Conservation (phyloP, 2,797 vertebrate species). For the Chaetophractus vellerosus region DNA sequence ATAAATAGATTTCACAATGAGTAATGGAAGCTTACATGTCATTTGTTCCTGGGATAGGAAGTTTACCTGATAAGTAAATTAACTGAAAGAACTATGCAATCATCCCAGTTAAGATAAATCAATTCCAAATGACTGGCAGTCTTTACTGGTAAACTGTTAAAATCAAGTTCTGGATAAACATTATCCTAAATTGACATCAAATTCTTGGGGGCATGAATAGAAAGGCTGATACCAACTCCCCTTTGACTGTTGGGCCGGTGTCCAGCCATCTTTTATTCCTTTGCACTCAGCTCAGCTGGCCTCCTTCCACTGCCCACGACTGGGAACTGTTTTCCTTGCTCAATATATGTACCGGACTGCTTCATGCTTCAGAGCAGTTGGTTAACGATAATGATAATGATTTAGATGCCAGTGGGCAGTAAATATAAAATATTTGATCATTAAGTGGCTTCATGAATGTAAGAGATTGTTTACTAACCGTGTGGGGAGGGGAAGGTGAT, state of each 20-base stretch:
- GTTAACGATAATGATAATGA: constrained; percentile 80
- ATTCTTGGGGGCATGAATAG: not conserved
- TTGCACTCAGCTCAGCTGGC: constrained; percentile 15
- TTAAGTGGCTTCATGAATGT: constrained; percentile 67
- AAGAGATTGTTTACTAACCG: constrained; percentile 57
- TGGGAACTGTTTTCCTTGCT: constrained; percentile 32
- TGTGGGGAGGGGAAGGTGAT: not conserved
- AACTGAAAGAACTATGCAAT: not conserved
- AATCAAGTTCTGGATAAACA: not conserved
- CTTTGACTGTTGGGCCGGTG: not conserved
- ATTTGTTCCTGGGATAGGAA: not conserved
- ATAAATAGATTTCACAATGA: constrained; percentile 34
- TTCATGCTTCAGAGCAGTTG: constrained; percentile 76
- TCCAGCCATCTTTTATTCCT: not conserved
- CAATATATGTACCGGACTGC: not conserved
- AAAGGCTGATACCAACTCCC: not conserved
- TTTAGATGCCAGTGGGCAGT: constrained; percentile 77
- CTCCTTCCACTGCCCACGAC: not conserved
- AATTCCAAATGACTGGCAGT: not conserved
- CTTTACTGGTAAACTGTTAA: constrained; percentile 59
- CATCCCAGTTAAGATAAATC: constrained; percentile 33
- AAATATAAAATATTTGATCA: constrained; percentile 77
- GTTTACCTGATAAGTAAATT: not conserved
- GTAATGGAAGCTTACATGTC: not conserved
- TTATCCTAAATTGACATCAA: constrained; percentile 16